A percentile compares a stretch with the other conserved stretches of the same genome.
Evolutionary conservation across 1,140 invertebrate genomes (phyloP).

Genomic region (Halyomorpha halys): DNA sequence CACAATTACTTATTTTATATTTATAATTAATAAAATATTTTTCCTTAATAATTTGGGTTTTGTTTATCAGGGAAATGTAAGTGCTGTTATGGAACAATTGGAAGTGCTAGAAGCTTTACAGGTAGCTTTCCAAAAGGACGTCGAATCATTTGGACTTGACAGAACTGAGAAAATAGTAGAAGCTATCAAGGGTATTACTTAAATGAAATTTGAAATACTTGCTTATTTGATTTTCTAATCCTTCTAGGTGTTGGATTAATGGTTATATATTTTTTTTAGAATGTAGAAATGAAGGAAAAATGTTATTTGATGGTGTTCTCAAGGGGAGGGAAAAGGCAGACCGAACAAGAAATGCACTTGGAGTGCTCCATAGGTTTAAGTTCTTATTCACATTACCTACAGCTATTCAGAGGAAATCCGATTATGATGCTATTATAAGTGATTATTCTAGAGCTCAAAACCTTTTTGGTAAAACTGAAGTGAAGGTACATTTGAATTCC

Average conservation of each 20-base stretch:
- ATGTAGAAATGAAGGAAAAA: slow-evolving; percentile 82
- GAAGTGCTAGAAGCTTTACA: slow-evolving; percentile 74
- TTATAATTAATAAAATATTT: background rate
- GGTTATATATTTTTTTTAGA: slow-evolving; percentile 43
- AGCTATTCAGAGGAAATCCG: slow-evolving; percentile 87
- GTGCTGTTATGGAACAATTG: slow-evolving; percentile 80
- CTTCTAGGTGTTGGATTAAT: background rate
- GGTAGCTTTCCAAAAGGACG: slow-evolving; percentile 70
- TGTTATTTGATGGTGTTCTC: slow-evolving; percentile 88
- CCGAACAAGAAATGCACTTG: slow-evolving; percentile 86
- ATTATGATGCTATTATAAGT: slow-evolving; percentile 95
- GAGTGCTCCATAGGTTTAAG: slow-evolving; percentile 75
- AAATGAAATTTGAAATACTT: background rate
- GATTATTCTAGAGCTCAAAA: slow-evolving; percentile 94
- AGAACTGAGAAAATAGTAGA: slow-evolving; percentile 65
- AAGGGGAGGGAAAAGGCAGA: slow-evolving; percentile 89
- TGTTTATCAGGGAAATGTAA: slow-evolving; percentile 57
- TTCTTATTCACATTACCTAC: slow-evolving; percentile 94
- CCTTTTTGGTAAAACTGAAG: slow-evolving; percentile 89
- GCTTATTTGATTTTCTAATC: background rate
- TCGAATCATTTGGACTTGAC: slow-evolving; percentile 59
- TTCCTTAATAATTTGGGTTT: too few species aligned
- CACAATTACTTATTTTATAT: background rate
- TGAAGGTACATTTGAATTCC: slow-evolving; percentile 43
- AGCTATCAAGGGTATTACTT: slow-evolving; percentile 55